A percentile compares a stretch with the other conserved stretches of the same genome.
phyloP scores from a whole-genome alignment of 2,888 invertebrate species.

The Archips crataeganus region DNA sequence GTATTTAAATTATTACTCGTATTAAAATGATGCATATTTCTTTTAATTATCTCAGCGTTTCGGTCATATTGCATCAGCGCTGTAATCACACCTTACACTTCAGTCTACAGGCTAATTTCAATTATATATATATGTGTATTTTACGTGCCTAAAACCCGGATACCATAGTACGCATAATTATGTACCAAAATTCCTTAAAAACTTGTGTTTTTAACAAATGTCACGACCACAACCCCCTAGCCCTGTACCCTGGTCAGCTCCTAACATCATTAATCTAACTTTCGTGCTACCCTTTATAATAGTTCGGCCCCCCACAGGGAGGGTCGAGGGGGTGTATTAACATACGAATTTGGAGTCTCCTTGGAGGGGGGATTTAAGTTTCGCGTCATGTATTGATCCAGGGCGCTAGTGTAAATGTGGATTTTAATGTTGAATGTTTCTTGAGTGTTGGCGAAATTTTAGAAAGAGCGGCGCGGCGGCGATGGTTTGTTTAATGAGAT shows the following conservation, averaged over 20 bases:
- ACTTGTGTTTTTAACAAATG: neutral
- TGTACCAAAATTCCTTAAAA: neutral
- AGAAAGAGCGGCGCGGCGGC: neutral
- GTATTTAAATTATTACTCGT: no score
- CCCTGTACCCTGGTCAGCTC: constrained; percentile 78
- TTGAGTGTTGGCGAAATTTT: neutral
- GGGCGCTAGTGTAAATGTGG: constrained; percentile 57
- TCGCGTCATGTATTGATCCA: constrained; percentile 82
- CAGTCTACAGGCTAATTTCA: no score
- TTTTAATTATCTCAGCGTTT: no score
- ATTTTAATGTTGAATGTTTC: constrained; percentile 11
- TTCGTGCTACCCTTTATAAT: constrained; percentile 86
- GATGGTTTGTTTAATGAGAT: no score
- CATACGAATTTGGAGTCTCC: constrained; percentile 84
- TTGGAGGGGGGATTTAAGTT: constrained; percentile 83
- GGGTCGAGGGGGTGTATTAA: constrained; percentile 69
- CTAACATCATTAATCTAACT: constrained; percentile 87
- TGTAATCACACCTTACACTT: no score
- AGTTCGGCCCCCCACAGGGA: constrained; percentile 72
- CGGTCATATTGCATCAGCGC: no score
- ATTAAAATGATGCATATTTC: no score
- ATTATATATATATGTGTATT: no score
- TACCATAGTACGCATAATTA: no score
- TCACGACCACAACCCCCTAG: constrained; percentile 45
- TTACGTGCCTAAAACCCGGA: no score